Percentiles rank a stretch among this genome's conserved stretches.
Evolutionary conservation across 92 coral and sea anemone species (phyloP).

Genomic region (Zoanthus solanderi): DNA sequence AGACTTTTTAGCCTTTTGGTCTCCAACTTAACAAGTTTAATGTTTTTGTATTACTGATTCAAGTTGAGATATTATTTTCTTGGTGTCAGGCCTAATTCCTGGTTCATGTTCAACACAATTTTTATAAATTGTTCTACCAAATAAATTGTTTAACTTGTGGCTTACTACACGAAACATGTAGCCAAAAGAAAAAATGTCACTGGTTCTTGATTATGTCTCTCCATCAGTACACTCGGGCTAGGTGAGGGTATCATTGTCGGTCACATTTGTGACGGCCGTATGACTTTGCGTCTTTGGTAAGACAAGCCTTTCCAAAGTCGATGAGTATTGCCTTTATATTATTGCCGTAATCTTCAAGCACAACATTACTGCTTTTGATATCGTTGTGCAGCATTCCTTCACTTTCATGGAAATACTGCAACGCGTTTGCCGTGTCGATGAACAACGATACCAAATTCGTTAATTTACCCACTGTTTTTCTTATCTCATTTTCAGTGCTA

Average conservation of each 20-base stretch:
- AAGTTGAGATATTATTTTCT: background rate
- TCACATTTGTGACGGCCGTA: background rate
- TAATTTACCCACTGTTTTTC: background rate
- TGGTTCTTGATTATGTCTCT: no score
- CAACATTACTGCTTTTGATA: background rate
- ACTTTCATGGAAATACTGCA: constrained; percentile 7
- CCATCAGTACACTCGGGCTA: no score
- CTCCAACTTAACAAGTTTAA: no score
- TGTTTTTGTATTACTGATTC: no score
- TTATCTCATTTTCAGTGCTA: background rate
- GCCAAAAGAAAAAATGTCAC: no score
- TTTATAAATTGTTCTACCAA: background rate
- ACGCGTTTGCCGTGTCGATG: background rate
- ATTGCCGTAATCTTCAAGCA: background rate
- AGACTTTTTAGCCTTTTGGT: no score
- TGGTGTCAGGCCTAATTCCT: background rate
- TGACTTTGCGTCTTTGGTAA: background rate
- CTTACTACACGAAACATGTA: no score
- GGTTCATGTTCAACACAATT: background rate
- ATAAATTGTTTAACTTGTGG: no score
- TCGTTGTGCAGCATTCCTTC: background rate
- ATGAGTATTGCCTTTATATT: background rate
- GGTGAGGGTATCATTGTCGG: background rate
- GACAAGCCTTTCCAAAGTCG: constrained; percentile 7
- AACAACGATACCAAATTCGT: background rate